Evolutionary conservation across 1,140 invertebrate genomes (phyloP).

Genomic region (Cotesia vestalis): DNA sequence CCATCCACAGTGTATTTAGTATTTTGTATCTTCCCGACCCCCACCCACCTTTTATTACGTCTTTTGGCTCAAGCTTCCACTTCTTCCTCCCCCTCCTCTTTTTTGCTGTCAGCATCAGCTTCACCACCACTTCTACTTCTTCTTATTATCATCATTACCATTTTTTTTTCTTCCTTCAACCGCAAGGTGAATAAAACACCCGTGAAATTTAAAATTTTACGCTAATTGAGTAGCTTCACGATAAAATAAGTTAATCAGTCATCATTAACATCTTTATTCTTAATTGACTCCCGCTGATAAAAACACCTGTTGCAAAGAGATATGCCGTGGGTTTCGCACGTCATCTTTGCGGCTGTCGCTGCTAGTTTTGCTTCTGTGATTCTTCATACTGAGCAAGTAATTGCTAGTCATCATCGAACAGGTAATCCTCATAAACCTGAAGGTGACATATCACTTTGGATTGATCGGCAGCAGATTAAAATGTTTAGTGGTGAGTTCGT

Average conservation of each 20-base stretch:
- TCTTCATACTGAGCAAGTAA: conserved; percentile 43
- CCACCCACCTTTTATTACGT: not conserved
- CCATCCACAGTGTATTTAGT: not conserved
- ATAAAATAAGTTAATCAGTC: conserved; percentile 12
- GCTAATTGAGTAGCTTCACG: conserved; percentile 24
- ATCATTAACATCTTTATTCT: conserved; percentile 24
- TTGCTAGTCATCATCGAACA: conserved; percentile 54
- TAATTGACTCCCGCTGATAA: conserved; percentile 23
- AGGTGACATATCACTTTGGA: conserved; percentile 84
- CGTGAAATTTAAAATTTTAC: conserved; percentile 44
- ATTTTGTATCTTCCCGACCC: not conserved
- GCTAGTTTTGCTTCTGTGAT: conserved; percentile 48
- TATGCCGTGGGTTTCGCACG: conserved; percentile 23
- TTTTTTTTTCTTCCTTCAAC: not conserved
- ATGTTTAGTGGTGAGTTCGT: conserved; percentile 82
- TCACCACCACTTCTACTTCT: conserved; percentile 5
- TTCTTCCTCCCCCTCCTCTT: not conserved
- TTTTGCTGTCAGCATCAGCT: not conserved
- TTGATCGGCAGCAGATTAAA: conserved; percentile 87
- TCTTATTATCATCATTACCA: not conserved
- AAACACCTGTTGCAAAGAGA: conserved; percentile 42
- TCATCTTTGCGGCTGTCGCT: conserved; percentile 18
- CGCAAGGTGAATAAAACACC: conserved; percentile 27
- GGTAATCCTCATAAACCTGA: conserved; percentile 57
- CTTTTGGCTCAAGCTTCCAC: conserved; percentile 9